Conservation (phyloP, 2,113 vertebrate species). For the Emydura subglobosa region DNA sequence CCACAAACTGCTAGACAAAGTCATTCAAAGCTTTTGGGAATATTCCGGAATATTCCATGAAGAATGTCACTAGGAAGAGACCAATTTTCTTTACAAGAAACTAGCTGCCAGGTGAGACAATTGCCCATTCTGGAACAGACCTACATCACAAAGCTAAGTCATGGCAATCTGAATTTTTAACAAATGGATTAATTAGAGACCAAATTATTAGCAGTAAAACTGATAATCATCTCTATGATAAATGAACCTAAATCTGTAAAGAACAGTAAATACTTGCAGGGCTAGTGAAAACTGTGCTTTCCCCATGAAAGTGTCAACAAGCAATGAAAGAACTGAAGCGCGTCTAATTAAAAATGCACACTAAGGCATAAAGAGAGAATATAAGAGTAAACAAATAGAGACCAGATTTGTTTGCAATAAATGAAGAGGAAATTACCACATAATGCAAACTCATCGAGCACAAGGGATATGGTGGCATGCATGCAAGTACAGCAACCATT, state of each 20-base stretch:
- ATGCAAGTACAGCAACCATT: neutral
- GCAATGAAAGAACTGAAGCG: constrained; percentile 70
- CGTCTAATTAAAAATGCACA: constrained; percentile 77
- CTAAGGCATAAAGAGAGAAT: constrained; percentile 74
- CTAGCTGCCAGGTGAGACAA: neutral
- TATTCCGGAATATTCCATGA: neutral
- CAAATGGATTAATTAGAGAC: neutral
- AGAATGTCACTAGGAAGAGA: constrained; percentile 54
- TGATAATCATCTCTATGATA: neutral
- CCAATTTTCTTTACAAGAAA: neutral
- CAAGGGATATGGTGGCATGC: constrained; percentile 1
- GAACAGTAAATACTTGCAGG: fast-evolving
- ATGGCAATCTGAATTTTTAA: neutral
- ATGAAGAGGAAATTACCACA: constrained; percentile 74
- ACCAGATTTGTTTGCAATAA: constrained; percentile 78
- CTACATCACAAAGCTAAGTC: neutral
- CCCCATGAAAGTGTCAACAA: constrained; percentile 65
- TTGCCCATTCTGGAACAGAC: neutral
- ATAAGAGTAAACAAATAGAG: constrained; percentile 76
- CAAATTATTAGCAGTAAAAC: neutral
- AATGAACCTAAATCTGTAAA: constrained; percentile 19
- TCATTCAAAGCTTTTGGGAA: constrained; percentile 33
- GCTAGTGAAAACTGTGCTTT: constrained; percentile 31
- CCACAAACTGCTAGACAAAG: neutral
- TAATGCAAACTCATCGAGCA: constrained; percentile 71